These are phyloP conservation scores for Pseudomyrmex cubaensis DNA, from an alignment of 1,140 invertebrate genomes.

Conservation along the genomic window DNA sequence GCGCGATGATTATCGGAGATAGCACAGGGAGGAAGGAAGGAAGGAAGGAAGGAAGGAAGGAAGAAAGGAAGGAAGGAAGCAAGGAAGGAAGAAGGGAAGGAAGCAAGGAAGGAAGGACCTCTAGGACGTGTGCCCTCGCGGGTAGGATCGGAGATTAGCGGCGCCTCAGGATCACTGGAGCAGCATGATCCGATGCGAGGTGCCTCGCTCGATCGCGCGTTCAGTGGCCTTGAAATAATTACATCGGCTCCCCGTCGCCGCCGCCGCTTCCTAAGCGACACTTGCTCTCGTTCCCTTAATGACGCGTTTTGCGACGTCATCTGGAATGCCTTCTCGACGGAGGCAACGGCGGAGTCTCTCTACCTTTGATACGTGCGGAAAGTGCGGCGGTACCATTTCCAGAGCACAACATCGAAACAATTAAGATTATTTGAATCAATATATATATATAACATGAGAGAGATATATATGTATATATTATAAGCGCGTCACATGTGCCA, in stretches of 20 bases:
- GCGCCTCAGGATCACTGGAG: constrained; percentile 80
- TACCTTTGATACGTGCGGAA: constrained; percentile 27
- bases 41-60: constrained; percentile 44
- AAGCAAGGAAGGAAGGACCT: constrained; percentile 54
- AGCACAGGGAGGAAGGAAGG: constrained; percentile 35
- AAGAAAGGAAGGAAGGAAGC: constrained; percentile 40
- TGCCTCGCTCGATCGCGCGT: constrained; percentile 79
- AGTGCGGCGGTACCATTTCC: constrained; percentile 16
- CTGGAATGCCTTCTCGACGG: constrained; percentile 45
- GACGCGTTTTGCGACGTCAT: constrained; percentile 67
- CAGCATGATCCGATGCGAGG: constrained; percentile 81
- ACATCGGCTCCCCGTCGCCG: constrained; percentile 65
- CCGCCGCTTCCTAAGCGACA: constrained; percentile 62
- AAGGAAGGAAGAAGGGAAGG: constrained; percentile 14
- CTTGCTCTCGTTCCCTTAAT: constrained; percentile 70
- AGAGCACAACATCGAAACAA: neutral
- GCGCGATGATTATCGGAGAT: constrained; percentile 72
- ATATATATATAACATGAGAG: neutral
- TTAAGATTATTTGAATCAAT: neutral
- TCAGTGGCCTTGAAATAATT: constrained; percentile 82
- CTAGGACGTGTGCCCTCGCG: constrained; percentile 70
- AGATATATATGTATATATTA: neutral
- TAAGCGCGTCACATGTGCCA: no score
- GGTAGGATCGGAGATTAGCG: constrained; percentile 79
- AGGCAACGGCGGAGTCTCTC: constrained; percentile 16